Evolutionary conservation across 2,888 invertebrate genomes (phyloP), one percentile per base, ranked within the genome.

Genomic region (Eupithecia tripunctaria): DNA sequence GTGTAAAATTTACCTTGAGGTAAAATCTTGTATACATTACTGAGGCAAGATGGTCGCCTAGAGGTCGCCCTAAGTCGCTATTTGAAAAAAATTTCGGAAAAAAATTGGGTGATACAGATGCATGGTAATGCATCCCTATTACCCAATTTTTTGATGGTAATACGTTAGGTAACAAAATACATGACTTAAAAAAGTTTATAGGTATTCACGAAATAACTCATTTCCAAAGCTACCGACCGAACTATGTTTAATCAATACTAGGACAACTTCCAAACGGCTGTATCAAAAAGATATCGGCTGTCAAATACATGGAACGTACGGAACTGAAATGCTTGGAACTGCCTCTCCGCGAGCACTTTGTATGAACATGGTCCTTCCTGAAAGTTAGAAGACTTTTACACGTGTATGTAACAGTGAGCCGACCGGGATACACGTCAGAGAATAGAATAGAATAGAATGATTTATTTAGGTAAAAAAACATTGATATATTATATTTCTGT

Each of bases 301-400:
- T 69, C 63, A 15, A 47, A 63, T 47, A 69, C 47, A 69, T 63
- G 32, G 21, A 60, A 36, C 64, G 25, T 21, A 27, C 32, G 14
- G 27, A 70, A 56, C 41, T 36, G 64, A 64, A 60, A 66, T 71
- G 41, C 38, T 51, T 47, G 59, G 41, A 70, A 67, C 70, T 68
- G 74, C 60, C 65, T 71, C 64, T 68, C 67, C 60, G 38, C 68
- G 21, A 36, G 41, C 62, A 71, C 47, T 71, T 71, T 65, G 65
- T 47, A 36, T 56, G 47, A 71, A 71, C 71, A 70, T 21, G 64
- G 68, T 60, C 60, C 66, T 71, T 66, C 66, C 60, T 74, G 29
- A n/a, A 64, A 63, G 38, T 64, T 64, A 36, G 4, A 36, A 64
- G 36, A 64, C 38, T 64, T 38, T 64, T 64, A 18, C 38, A 56